Percentiles rank a stretch among this genome's conserved stretches.
Evolutionary conservation across 2,888 invertebrate species (phyloP).

Genomic region (Drosophila planitibia): DNA sequence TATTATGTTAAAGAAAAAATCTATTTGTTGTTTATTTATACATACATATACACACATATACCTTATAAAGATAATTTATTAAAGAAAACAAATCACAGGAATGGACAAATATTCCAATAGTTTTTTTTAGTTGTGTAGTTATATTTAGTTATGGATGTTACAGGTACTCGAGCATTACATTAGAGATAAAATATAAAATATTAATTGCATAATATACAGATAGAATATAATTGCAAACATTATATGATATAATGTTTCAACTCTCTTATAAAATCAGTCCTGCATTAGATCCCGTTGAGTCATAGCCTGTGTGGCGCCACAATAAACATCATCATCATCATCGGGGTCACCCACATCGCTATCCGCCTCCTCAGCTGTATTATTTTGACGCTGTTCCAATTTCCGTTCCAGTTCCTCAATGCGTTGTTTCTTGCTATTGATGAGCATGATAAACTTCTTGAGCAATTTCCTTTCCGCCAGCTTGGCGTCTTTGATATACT

Average conservation of each 20-base stretch:
- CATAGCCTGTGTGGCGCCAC: slow-evolving; percentile 50
- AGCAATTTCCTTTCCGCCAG: slow-evolving; percentile 60
- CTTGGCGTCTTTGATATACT: slow-evolving; percentile 62
- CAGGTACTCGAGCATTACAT: background rate
- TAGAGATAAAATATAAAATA: background rate
- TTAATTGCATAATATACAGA: background rate
- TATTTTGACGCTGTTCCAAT: slow-evolving; percentile 20
- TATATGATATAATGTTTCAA: slow-evolving; percentile 1
- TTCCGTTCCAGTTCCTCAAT: slow-evolving; percentile 69
- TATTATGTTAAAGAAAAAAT: slow-evolving; percentile 68
- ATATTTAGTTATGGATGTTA: background rate
- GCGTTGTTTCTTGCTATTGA: slow-evolving; percentile 79
- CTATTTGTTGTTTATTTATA: slow-evolving; percentile 81
- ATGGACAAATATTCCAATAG: slow-evolving; percentile 5
- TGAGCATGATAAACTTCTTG: slow-evolving; percentile 69
- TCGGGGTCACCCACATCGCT: slow-evolving; percentile 7
- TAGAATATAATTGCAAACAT: slow-evolving; percentile 8
- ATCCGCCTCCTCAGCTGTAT: slow-evolving; percentile 13
- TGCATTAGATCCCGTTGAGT: slow-evolving; percentile 12
- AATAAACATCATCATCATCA: slow-evolving; percentile 37
- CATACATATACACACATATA: slow-evolving; percentile 66
- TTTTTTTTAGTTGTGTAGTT: background rate
- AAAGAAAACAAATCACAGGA: slow-evolving; percentile 57
- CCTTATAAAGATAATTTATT: slow-evolving; percentile 74
- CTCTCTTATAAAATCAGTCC: slow-evolving; percentile 7